A percentile compares a stretch with the other conserved stretches of the same genome.
These are phyloP conservation scores for Apotomis turbidana DNA, from an alignment of 2,888 invertebrate species.

Conservation along the genomic window DNA sequence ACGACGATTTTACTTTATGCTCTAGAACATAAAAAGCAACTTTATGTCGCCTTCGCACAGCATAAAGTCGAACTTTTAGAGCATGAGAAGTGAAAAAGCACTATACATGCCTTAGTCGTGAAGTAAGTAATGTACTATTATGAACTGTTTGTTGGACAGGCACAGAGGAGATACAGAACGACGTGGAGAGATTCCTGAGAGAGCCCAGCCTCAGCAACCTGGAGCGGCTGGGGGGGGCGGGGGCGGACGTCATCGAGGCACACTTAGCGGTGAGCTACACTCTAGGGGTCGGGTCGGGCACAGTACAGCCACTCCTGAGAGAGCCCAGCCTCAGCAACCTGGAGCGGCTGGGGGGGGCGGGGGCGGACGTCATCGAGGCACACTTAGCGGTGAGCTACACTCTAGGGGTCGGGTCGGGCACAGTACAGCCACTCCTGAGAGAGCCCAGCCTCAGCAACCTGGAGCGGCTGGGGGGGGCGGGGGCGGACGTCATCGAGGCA, in stretches of 20 bases:
- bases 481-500: slow-evolving; percentile 65
- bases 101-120: too few species aligned
- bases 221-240: slow-evolving; percentile 58
- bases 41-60: too few species aligned
- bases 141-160: slow-evolving; percentile 49
- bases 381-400: slow-evolving; percentile 63
- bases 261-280: slow-evolving; percentile 63
- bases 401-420: too few species aligned
- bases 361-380: slow-evolving; percentile 65
- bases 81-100: too few species aligned
- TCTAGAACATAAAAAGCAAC: too few species aligned
- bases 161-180: slow-evolving; percentile 62
- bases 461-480: slow-evolving; percentile 57
- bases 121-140: too few species aligned
- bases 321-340: slow-evolving; percentile 65
- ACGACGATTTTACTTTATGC: too few species aligned
- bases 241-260: slow-evolving; percentile 65
- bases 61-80: too few species aligned
- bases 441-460: slow-evolving; percentile 65
- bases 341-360: slow-evolving; percentile 57
- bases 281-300: too few species aligned
- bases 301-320: slow-evolving; percentile 54
- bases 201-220: slow-evolving; percentile 65
- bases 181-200: slow-evolving; percentile 64
- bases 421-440: slow-evolving; percentile 54